These are phyloP conservation scores for Zaprionus inermis DNA, from an alignment of 1,140 invertebrate genomes.

Conservation along the genomic window DNA sequence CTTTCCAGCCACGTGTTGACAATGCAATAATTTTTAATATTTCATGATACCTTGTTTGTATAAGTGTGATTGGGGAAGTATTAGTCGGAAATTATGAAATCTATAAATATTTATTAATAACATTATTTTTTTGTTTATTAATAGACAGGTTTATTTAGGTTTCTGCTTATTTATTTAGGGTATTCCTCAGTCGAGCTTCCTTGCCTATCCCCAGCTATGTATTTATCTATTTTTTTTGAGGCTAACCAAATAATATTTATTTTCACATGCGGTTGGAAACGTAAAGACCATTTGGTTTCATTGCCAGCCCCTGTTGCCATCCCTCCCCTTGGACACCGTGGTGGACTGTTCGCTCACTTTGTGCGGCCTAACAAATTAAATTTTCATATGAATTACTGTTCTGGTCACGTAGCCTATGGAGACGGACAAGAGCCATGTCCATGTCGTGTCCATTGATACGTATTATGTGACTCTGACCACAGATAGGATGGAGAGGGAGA, in stretches of 20 bases:
- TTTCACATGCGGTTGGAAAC: slow-evolving; percentile 70
- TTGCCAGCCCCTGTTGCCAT: slow-evolving; percentile 9
- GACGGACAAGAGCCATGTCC: slow-evolving; percentile 31
- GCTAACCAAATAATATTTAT: slow-evolving; percentile 73
- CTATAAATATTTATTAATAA: background rate
- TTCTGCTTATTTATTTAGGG: background rate
- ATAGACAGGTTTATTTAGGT: no score
- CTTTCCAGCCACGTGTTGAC: slow-evolving; percentile 36
- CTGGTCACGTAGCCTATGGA: slow-evolving; percentile 68
- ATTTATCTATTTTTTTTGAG: slow-evolving; percentile 17
- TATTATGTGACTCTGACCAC: slow-evolving; percentile 73
- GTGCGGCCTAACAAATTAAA: slow-evolving; percentile 70
- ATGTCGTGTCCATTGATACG: slow-evolving; percentile 73
- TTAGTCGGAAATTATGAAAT: background rate
- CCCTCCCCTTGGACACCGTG: background rate
- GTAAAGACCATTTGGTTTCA: slow-evolving; percentile 69
- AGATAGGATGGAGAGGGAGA: background rate
- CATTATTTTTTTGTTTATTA: background rate
- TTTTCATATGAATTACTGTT: slow-evolving; percentile 81
- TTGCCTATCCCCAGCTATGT: background rate
- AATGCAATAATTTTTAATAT: slow-evolving; percentile 60
- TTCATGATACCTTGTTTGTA: slow-evolving; percentile 17
- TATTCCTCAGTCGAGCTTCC: slow-evolving; percentile 2
- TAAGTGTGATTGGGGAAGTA: background rate
- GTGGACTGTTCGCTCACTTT: slow-evolving; percentile 9